These are phyloP conservation scores for Orbicella faveolata DNA, from an alignment of 64 coral and sea anemone species.

Conservation along the genomic window DNA sequence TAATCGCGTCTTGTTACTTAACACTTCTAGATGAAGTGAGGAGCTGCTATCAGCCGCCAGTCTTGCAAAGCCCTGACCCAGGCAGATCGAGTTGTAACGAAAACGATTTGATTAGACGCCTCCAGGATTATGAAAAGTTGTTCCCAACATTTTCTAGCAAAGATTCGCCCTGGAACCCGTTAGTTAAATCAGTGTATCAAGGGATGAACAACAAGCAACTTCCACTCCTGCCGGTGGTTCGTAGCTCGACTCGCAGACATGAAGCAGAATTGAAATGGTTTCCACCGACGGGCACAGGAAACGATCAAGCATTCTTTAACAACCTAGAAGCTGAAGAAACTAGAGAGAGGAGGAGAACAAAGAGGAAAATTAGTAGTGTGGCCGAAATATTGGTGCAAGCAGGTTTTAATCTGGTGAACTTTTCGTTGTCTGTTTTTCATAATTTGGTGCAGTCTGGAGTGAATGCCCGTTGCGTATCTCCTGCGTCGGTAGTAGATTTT, in stretches of 20 bases:
- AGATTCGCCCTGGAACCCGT: not conserved
- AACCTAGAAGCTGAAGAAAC: not conserved
- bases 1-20: constrained; percentile 71
- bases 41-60: not conserved
- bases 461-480: not conserved
- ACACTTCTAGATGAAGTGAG: constrained; percentile 53
- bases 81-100: not conserved
- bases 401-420: not conserved
- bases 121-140: constrained; percentile 11
- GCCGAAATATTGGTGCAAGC: not conserved
- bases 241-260: no score
- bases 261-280: no score
- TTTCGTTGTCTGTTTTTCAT: not conserved
- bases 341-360: not conserved
- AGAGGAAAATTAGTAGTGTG: not conserved
- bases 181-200: constrained; percentile 37
- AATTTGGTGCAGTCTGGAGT: not conserved
- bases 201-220: no score
- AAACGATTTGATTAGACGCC: not conserved
- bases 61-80: no score
- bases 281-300: constrained; percentile 60
- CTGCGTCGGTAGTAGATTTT: constrained; percentile 24
- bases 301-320: constrained; percentile 58
- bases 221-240: no score
- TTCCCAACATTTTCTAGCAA: not conserved